Evolutionary conservation across 2,113 vertebrate species (phyloP).

Genomic region (Mus pahari): DNA sequence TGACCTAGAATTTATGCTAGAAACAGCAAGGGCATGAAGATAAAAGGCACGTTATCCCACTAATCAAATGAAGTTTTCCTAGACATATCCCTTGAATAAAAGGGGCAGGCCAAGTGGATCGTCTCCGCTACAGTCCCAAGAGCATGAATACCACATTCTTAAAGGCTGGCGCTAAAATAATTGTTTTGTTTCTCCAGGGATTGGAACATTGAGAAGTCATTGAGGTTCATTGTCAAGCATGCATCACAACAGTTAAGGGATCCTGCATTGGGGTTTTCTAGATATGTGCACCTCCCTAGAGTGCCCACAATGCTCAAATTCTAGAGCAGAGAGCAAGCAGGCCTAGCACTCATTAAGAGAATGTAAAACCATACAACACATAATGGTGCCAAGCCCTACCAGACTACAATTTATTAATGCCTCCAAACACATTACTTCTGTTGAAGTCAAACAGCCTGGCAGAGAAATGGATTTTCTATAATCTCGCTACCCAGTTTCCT

Average conservation of each 20-base stretch:
- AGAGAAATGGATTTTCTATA: constrained; percentile 64
- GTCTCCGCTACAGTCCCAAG: not conserved
- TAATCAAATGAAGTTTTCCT: constrained; percentile 58
- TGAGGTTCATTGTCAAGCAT: constrained; percentile 12
- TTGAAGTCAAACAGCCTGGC: constrained; percentile 54
- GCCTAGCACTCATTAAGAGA: constrained; percentile 47
- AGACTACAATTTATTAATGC: constrained; percentile 65
- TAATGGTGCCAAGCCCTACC: constrained; percentile 2
- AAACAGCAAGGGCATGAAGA: constrained; percentile 76
- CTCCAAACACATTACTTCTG: constrained; percentile 55
- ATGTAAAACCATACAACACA: constrained; percentile 30
- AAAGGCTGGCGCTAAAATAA: constrained; percentile 43
- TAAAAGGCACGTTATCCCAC: constrained; percentile 43
- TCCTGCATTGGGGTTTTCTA: not conserved
- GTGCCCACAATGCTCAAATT: not conserved
- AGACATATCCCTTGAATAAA: constrained; percentile 72
- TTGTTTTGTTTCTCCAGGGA: constrained; percentile 35
- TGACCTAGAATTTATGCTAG: constrained; percentile 81
- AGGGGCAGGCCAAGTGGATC: not conserved
- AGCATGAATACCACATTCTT: not conserved
- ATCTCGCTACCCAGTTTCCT: constrained; percentile 49
- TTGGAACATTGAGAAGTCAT: not conserved
- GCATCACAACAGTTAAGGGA: constrained; percentile 19
- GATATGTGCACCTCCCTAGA: not conserved
- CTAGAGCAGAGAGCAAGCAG: not conserved